A percentile compares a stretch with the other conserved stretches of the same genome.
These are phyloP conservation scores for Spea hammondii DNA, from an alignment of 2,797 vertebrate genomes.

Conservation along the genomic window DNA sequence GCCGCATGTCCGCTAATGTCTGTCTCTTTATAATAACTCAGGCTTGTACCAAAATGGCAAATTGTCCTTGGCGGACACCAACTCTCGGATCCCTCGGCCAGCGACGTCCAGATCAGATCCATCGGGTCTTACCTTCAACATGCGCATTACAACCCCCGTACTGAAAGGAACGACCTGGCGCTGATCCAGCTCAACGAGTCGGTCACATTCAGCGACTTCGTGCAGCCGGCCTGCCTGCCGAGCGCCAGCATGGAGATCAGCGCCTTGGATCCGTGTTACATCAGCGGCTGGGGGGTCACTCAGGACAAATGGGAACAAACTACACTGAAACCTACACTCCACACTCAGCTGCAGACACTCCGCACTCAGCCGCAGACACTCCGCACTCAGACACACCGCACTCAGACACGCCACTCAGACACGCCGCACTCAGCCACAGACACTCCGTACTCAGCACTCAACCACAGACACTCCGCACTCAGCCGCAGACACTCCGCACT, in stretches of 20 bases:
- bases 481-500: too few relatives aligned
- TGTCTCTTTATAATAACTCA: background rate
- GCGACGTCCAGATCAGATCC: background rate
- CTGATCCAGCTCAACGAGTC: slow-evolving; percentile 28
- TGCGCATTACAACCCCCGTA: slow-evolving; percentile 21
- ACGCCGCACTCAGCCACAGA: too few relatives aligned
- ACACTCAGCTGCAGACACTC: too few relatives aligned
- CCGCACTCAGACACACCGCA: too few relatives aligned
- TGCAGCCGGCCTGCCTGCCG: slow-evolving; percentile 49
- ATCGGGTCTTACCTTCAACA: slow-evolving; percentile 28
- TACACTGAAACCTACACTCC: background rate
- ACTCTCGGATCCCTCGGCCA: background rate
- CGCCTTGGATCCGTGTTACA: slow-evolving; percentile 10
- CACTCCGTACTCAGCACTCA: too few relatives aligned
- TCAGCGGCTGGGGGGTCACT: slow-evolving; percentile 42
- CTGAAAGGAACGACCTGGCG: slow-evolving; percentile 33
- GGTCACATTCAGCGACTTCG: slow-evolving; percentile 17
- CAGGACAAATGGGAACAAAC: background rate
- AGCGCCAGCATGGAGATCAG: background rate
- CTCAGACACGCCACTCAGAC: too few relatives aligned
- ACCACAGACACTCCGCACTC: too few relatives aligned
- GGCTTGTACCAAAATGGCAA: slow-evolving; percentile 38
- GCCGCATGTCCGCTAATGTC: too few relatives aligned
- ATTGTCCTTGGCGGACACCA: slow-evolving; percentile 32
- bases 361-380: fast-evolving